phyloP scores from a whole-genome alignment of 2,888 invertebrate species.

The Torymus tubicola region DNA sequence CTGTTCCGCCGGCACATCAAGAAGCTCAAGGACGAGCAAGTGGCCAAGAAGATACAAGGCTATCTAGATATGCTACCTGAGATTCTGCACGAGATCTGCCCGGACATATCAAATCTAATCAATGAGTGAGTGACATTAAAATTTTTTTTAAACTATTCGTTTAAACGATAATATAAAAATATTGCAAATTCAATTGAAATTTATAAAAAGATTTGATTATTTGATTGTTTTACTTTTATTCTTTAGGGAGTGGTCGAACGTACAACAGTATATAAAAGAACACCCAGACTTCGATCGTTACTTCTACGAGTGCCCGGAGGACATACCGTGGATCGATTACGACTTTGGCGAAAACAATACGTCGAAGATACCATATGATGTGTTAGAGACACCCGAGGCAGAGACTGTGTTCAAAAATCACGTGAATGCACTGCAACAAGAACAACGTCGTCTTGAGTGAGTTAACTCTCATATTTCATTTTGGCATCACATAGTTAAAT shows the following conservation, averaged over 20 bases:
- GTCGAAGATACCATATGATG: slow-evolving; percentile 92
- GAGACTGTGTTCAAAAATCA: slow-evolving; percentile 95
- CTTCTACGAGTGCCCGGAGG: slow-evolving; percentile 91
- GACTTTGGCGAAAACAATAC: slow-evolving; percentile 83
- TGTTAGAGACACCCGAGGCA: slow-evolving; percentile 93
- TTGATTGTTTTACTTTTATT: slow-evolving; percentile 54
- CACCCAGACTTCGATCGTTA: slow-evolving; percentile 96
- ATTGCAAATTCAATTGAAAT: not conserved
- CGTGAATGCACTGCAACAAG: slow-evolving; percentile 92
- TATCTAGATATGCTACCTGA: slow-evolving; percentile 88
- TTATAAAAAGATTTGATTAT: not conserved
- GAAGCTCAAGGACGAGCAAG: slow-evolving; percentile 88
- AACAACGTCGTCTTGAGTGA: slow-evolving; percentile 94
- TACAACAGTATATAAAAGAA: slow-evolving; percentile 89
- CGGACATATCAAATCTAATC: slow-evolving; percentile 80
- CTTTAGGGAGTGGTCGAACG: slow-evolving; percentile 91
- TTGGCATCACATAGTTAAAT: slow-evolving; percentile 35
- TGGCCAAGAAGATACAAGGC: slow-evolving; percentile 85
- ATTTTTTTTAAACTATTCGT: not conserved
- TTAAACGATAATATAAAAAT: not conserved
- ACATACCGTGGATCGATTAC: slow-evolving; percentile 87
- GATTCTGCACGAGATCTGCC: slow-evolving; percentile 86
- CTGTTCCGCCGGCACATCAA: slow-evolving; percentile 88
- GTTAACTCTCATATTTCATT: slow-evolving; percentile 71
- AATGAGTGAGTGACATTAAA: slow-evolving; percentile 69